Base-by-base conservation (phyloP, 2,113 vertebrate species). In the Fulica atra region DNA sequence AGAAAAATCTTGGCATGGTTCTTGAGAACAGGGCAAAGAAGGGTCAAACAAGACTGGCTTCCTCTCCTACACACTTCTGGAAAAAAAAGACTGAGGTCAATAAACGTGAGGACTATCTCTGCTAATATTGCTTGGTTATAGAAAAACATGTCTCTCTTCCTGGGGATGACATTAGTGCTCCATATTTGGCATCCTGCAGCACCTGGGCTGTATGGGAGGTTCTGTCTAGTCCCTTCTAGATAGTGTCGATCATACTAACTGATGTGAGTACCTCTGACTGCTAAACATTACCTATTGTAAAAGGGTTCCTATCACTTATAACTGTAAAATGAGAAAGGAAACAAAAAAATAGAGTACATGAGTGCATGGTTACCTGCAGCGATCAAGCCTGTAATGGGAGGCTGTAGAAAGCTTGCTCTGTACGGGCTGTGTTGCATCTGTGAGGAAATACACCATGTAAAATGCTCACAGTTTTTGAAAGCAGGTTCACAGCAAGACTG, bases 231-330 rank as follows among this genome's bases (percentile, higher is more conserved):
- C 15, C 35, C 5, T 82, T 63, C 33, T 29, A 13, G n/a, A 19
- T 64, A 7, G 2, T 7, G 0, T 31, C 29, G 33, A 5, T 64
- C 19, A 14, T 54, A 51, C 28, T 64, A 56, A 25, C 0, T 51
- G 29, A 13, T 60, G 20, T 42, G 59, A 11, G 3, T 68, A 9
- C 19, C n/a, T 77, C 42, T 64, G 33, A 50, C 28, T 64, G 53
- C 53, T 63, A 24, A 51, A 28, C 9, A 23, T 29, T 51, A 20
- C n/a, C 36, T 38, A 3, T 46, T 59, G 7, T 24, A 6, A 28
- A 79, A 78, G 38, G 11, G 16, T 46, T 81, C 17, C 0, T 20
- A 8, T 11, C 19, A 17, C 36, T 78, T 48, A 1, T 0, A 16
- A 50, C 60, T 48, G 26, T 53, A 23, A 88, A 86, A 36, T n/a